Evolutionary conservation across 2,888 invertebrate species (phyloP).

Genomic region (Tiliacea aurago): DNA sequence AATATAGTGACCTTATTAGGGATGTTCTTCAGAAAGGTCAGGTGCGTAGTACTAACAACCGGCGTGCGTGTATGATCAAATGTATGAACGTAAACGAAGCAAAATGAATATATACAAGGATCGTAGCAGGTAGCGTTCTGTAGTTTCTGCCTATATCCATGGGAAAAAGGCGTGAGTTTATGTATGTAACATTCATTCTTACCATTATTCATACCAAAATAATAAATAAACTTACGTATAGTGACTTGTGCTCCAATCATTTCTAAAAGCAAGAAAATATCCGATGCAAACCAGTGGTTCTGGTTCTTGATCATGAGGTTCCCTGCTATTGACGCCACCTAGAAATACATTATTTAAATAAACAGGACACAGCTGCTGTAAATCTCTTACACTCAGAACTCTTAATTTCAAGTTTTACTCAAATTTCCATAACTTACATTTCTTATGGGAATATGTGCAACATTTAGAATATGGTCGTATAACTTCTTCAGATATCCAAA

Average conservation of each 20-base stretch:
- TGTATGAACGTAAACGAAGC: no score
- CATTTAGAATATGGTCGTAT: constrained; percentile 91
- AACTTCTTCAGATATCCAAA: constrained; percentile 91
- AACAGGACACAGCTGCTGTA: not conserved
- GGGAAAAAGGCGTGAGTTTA: no score
- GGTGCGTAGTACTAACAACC: no score
- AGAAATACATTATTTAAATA: constrained; percentile 47
- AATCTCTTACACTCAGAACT: not conserved
- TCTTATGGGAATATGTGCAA: constrained; percentile 93
- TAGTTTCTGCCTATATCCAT: no score
- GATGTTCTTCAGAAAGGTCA: no score
- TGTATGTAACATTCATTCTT: no score
- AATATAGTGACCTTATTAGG: no score
- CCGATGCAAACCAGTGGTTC: constrained; percentile 93
- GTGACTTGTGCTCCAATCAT: constrained; percentile 77
- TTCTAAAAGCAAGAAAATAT: constrained; percentile 91
- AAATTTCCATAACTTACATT: constrained; percentile 88
- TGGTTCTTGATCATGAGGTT: constrained; percentile 93
- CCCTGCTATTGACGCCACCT: constrained; percentile 93
- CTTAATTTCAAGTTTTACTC: not conserved
- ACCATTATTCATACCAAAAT: no score
- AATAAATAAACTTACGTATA: constrained; percentile 69
- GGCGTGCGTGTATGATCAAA: no score
- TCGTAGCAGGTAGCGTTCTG: no score
- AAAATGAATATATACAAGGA: no score